phyloP scores from a whole-genome alignment of 2,113 vertebrate species.

The Hyperoodon ampullatus region DNA sequence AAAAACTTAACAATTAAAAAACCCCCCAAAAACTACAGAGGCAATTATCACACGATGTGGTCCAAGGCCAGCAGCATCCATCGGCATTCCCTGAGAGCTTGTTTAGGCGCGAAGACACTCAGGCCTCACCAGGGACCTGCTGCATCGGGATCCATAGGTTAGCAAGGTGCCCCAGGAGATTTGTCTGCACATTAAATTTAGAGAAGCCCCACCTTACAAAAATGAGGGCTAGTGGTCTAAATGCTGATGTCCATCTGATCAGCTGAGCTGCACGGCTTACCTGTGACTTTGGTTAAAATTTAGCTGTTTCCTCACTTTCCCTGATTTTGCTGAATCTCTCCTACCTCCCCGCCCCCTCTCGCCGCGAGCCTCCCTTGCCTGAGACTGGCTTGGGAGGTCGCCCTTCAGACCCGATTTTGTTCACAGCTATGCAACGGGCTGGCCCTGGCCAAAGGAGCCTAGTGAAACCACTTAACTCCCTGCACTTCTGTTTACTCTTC shows the following conservation, averaged over 20 bases:
- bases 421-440: background rate
- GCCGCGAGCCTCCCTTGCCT: background rate
- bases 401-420: constrained; percentile 18
- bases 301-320: background rate
- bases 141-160: background rate
- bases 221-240: background rate
- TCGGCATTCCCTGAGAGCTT: background rate
- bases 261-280: background rate
- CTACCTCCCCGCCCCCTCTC: background rate
- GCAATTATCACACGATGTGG: background rate
- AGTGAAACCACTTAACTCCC: constrained; percentile 63
- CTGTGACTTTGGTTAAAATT: background rate
- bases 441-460: background rate
- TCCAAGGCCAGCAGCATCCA: no score
- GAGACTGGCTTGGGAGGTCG: background rate
- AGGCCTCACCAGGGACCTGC: background rate
- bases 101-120: background rate
- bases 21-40: background rate
- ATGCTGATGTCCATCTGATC: background rate
- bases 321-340: background rate
- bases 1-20: background rate
- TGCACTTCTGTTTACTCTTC: constrained; percentile 69
- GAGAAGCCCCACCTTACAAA: background rate
- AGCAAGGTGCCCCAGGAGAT: background rate
- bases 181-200: background rate